Percentiles rank a stretch among this genome's conserved stretches.
Conservation (phyloP, 1,140 invertebrate species). For the Drosophila teissieri region DNA sequence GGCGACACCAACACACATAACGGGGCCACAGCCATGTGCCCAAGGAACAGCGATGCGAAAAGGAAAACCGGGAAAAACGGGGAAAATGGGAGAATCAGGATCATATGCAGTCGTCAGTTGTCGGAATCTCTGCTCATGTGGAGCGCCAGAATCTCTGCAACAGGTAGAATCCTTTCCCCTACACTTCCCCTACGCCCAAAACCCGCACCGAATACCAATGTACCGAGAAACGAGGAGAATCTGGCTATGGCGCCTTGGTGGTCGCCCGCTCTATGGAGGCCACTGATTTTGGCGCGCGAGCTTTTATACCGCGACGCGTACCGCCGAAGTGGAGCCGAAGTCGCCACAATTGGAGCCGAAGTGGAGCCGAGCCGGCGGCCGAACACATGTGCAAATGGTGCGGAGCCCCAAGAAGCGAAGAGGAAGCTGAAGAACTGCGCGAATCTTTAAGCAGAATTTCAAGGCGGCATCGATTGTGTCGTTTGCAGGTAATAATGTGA, state of each 20-base stretch:
- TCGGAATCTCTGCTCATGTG: slow-evolving; percentile 23
- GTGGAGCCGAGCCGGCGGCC: slow-evolving; percentile 51
- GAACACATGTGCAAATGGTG: slow-evolving; percentile 54
- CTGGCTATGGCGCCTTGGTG: slow-evolving; percentile 39
- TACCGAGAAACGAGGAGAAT: slow-evolving; percentile 4
- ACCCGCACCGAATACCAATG: neutral
- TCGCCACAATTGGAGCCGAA: slow-evolving; percentile 53
- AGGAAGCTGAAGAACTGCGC: slow-evolving; percentile 22
- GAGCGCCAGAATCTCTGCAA: slow-evolving; percentile 40
- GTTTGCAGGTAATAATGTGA: slow-evolving; percentile 83
- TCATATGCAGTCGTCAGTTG: slow-evolving; percentile 5
- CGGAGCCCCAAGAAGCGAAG: neutral
- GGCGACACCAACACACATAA: slow-evolving; percentile 10
- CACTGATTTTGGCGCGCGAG: slow-evolving; percentile 81
- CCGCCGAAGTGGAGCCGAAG: slow-evolving; percentile 47
- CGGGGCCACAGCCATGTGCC: slow-evolving; percentile 8
- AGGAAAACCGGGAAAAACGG: slow-evolving; percentile 1
- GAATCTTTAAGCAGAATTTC: slow-evolving; percentile 75
- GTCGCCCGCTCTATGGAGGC: slow-evolving; percentile 55
- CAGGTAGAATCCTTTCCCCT: slow-evolving; percentile 59
- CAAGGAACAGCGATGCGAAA: neutral
- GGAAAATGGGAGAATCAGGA: slow-evolving; percentile 22
- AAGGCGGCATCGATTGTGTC: slow-evolving; percentile 82
- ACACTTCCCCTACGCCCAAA: slow-evolving; percentile 39
- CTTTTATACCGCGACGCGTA: slow-evolving; percentile 76